These are phyloP conservation scores for Melanostoma scalare DNA, from an alignment of 2,888 invertebrate species.

Conservation along the genomic window DNA sequence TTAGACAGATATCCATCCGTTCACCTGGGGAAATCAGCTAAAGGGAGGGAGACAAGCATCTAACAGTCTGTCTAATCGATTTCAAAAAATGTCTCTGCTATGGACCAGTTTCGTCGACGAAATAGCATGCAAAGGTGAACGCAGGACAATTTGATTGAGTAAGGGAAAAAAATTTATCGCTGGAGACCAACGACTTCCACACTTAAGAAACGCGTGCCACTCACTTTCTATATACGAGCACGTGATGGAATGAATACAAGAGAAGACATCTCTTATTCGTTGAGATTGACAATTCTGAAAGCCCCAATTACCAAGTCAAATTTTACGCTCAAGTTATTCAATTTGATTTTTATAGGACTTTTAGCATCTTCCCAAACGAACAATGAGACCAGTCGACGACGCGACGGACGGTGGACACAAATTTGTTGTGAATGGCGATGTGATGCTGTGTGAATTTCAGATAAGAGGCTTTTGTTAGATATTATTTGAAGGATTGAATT, in stretches of 20 bases:
- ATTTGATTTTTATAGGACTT: slow-evolving; percentile 49
- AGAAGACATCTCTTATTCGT: slow-evolving; percentile 1
- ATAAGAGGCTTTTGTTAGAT: no score
- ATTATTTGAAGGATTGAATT: no score
- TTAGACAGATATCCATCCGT: slow-evolving; percentile 37
- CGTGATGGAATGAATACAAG: slow-evolving; percentile 5
- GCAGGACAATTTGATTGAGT: slow-evolving; percentile 58
- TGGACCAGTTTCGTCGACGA: slow-evolving; percentile 43
- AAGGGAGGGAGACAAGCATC: slow-evolving; percentile 30
- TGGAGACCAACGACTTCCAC: slow-evolving; percentile 13
- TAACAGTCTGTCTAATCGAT: slow-evolving; percentile 64
- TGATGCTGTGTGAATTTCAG: no score
- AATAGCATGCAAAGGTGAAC: slow-evolving; percentile 22
- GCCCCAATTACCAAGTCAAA: slow-evolving; percentile 67
- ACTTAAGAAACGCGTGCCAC: slow-evolving; percentile 36
- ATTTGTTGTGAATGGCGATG: background rate
- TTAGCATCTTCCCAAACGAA: slow-evolving; percentile 4
- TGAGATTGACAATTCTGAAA: slow-evolving; percentile 47
- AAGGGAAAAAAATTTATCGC: slow-evolving; percentile 60
- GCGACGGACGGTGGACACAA: slow-evolving; percentile 1
- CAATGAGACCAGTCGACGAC: background rate
- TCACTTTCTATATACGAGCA: background rate
- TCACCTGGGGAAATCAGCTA: slow-evolving; percentile 23
- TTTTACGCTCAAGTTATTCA: slow-evolving; percentile 62
- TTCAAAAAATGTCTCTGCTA: slow-evolving; percentile 38